Conservation (phyloP, 2,797 vertebrate genomes). For the Lates japonicus region DNA sequence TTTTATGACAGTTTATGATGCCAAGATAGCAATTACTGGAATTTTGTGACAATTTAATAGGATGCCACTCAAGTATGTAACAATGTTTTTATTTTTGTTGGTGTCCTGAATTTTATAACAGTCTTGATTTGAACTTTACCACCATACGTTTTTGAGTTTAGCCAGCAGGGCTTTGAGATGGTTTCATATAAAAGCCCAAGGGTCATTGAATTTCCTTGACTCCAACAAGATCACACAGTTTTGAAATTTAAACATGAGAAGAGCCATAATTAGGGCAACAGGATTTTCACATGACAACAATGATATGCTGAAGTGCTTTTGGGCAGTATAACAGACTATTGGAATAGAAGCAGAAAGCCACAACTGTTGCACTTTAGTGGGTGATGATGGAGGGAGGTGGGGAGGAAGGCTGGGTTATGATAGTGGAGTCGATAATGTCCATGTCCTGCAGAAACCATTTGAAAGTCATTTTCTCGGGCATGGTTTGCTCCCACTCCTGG, state of each 20-base stretch:
- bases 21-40: conserved; percentile 37
- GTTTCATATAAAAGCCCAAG: conserved; percentile 29
- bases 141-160: conserved; percentile 29
- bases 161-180: conserved; percentile 27
- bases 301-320: conserved; percentile 39
- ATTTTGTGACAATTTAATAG: conserved; percentile 37
- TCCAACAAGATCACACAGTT: conserved; percentile 29
- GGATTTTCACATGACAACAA: conserved; percentile 57
- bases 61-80: conserved; percentile 23
- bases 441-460: conserved; percentile 44
- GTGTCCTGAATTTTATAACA: conserved; percentile 6
- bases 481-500: conserved; percentile 21
- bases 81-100: conserved; percentile 24
- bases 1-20: conserved; percentile 14
- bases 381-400: conserved; percentile 33
- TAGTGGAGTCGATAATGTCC: conserved; percentile 40
- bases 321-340: conserved; percentile 19
- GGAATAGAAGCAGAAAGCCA: conserved; percentile 53
- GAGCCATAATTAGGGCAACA: conserved; percentile 40
- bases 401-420: conserved; percentile 8
- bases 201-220: conserved; percentile 11
- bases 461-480: conserved; percentile 46
- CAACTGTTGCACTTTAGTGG: conserved; percentile 53
- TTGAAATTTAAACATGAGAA: conserved; percentile 43
- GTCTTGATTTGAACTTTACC: conserved; percentile 31